Base-by-base conservation (phyloP, 2,113 vertebrate genomes). In the Clupea harengus region DNA sequence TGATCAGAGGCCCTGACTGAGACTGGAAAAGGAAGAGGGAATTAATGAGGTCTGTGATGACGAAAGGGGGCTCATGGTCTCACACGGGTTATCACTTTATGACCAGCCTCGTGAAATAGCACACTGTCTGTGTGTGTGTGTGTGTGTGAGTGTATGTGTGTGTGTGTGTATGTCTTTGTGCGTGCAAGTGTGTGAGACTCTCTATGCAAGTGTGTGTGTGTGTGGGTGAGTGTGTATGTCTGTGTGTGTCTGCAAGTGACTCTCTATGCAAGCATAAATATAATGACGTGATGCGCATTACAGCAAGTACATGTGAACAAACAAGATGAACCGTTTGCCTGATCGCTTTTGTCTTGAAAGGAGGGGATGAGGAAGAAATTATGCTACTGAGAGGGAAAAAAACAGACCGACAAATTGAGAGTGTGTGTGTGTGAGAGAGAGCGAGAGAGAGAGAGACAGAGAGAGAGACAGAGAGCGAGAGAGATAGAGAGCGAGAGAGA, bases 401-500 rank as follows among this genome's bases (percentile, higher is more conserved):
- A 49, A 49, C 6, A 49, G 4, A 11, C 9, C 0, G 52, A 57
- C 52, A 57, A 20, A 57, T 57, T 15, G 18, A 57, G 2, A 57
- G 52, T 67, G 22, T 67, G 60, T 67, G 22, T 67, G 60, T n/a
- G 60, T 64, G 20, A n/a, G 57, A n/a, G 57, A n/a, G 52, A 54
- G 52, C 6, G 3, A 54, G 52, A 54, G 52, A n/a, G 91, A 92
- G 90, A 89, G 93, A 94, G 95, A 81, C 49, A 87, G 84, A 85
- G 87, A 81, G 72, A 88, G 88, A 88, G 87, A 83, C 86, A 86
- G 54, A 50, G 87, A 22, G 39, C 39, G 52, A 28, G 86, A 32
- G 81, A 17, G 85, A 57, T 46, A 7, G 89, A 83, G 89, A 86
- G 86, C 88, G 93, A 94, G 91, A 91, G 94, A 91, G 91, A 83